Conservation (phyloP, 92 coral and sea anemone genomes). For the Blastomussa wellsi region DNA sequence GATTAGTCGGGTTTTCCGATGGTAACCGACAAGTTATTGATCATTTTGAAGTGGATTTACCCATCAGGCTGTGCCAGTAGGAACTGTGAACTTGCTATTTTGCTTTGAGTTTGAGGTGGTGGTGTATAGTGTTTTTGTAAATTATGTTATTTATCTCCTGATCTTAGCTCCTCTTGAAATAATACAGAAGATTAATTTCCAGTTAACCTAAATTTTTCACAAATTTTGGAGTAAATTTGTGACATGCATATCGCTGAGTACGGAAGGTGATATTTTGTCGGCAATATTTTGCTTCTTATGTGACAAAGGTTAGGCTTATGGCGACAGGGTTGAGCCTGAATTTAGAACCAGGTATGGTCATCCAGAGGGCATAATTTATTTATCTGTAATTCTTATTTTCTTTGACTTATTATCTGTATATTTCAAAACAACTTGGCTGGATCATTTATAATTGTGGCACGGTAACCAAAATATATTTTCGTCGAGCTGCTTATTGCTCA, state of each 20-base stretch:
- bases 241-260: slow-evolving; percentile 27
- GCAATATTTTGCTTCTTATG: slow-evolving; percentile 24
- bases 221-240: background rate
- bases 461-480: background rate
- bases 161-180: slow-evolving; percentile 44
- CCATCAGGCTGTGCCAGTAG: slow-evolving; percentile 33
- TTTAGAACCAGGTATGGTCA: slow-evolving; percentile 51
- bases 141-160: slow-evolving; percentile 63
- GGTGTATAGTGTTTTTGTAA: slow-evolving; percentile 31
- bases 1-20: slow-evolving; percentile 27
- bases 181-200: background rate
- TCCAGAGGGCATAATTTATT: slow-evolving; percentile 37
- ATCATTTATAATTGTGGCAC: background rate
- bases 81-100: slow-evolving; percentile 29
- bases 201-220: background rate
- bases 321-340: slow-evolving; percentile 45
- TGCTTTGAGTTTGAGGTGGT: slow-evolving; percentile 41
- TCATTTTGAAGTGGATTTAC: background rate
- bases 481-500: background rate
- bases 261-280: slow-evolving; percentile 23
- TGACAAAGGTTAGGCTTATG: slow-evolving; percentile 33
- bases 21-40: slow-evolving; percentile 30
- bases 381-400: slow-evolving; percentile 9
- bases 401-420: slow-evolving; percentile 15
- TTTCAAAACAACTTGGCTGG: background rate